Evolutionary conservation across 2,113 vertebrate genomes (phyloP).

Genomic region (Larimichthys crocea): DNA sequence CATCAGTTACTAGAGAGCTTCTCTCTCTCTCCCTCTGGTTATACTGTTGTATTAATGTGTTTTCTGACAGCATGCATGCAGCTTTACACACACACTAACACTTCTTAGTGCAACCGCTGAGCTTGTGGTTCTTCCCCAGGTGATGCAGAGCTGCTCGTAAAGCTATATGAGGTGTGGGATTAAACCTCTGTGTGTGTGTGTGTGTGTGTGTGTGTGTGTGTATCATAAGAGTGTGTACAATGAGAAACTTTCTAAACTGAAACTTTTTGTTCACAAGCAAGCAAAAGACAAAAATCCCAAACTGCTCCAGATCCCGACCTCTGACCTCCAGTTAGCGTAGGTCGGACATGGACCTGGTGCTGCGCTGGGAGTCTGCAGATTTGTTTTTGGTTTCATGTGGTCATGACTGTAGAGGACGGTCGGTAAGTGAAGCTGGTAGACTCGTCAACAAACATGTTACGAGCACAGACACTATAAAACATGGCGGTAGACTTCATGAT

Average conservation of each 20-base stretch:
- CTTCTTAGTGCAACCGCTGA: conserved; percentile 18
- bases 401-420: background rate
- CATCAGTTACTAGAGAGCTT: conserved; percentile 9
- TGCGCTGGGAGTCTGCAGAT: background rate
- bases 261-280: background rate
- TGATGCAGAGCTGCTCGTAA: conserved; percentile 26
- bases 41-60: conserved; percentile 27
- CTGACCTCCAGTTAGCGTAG: background rate
- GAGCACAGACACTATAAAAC: no score
- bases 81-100: conserved; percentile 5
- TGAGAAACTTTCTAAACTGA: background rate
- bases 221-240: background rate
- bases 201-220: background rate
- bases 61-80: conserved; percentile 17
- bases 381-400: background rate
- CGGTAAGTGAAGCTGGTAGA: no score
- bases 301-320: background rate
- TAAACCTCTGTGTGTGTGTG: conserved; percentile 11
- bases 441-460: no score
- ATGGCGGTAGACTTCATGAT: no score
- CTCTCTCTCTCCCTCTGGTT: background rate
- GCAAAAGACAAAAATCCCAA: background rate
- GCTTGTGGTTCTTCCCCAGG: conserved; percentile 31
- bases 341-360: background rate
- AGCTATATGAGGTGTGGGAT: conserved; percentile 53